Evolutionary conservation across 2,797 vertebrate species (phyloP), one percentile per base, ranked within the genome.

Genomic region (Apogon talboti): DNA sequence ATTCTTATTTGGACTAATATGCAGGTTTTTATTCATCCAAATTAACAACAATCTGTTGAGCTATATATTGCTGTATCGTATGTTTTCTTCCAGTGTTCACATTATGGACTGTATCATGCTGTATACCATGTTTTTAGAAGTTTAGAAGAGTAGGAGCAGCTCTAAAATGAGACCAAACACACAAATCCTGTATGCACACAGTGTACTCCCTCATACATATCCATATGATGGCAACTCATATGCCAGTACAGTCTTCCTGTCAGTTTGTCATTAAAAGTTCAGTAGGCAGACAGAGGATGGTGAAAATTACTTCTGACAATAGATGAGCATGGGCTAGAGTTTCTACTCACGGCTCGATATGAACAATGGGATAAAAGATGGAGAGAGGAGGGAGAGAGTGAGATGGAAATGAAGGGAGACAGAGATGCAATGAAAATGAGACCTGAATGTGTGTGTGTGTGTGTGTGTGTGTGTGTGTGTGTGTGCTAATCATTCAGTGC

Each of bases 201-300:
- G 13, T 30, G 42, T 47, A 24, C 21, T 41, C 3, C 4, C 14
- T 12, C 30, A 15, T 18, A 62, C 48, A 55, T 15, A 48, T 51
- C 49, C 57, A 45, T 58, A 54, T 45, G 54, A 66, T 50, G 10
- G n/a, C n/a, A 40, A 14, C 14, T 59, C 66, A 65, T 54, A 71
- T 71, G 53, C 40, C 21, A 28, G 15, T 18, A 21, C 62, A 24
- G 42, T 54, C 38, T 40, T 58, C 44, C 55, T 81, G 52, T 52
- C 55, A 83, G 52, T 52, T 60, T 69, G 63, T 72, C 82, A 85
- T 83, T 78, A 79, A 85, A 86, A 41, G 79, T 82, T 86, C 71
- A 83, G 72, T 41, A 76, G 63, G 61, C 73, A 62, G 76, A 69
- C 71, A 65, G 76, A 69, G 6, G 59, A 72, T 58, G 43, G 47